A percentile compares a stretch with the other conserved stretches of the same genome.
Conservation (phyloP, 2,888 invertebrate genomes). For the Arrhopalites spinosus region DNA sequence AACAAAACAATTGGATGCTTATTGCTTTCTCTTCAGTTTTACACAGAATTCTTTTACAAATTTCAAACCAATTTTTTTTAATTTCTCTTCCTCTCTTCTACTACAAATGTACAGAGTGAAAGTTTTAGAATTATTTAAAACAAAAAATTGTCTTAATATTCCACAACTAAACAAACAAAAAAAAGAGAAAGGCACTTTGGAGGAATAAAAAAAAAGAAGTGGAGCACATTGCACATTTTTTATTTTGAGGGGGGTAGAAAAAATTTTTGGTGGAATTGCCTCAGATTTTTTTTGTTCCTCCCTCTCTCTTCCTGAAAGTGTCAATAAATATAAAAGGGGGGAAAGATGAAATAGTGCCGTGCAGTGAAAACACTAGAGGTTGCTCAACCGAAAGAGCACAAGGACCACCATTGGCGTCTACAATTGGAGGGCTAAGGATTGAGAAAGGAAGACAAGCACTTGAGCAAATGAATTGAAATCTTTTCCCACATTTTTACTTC, state of each 20-base stretch:
- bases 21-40: too few species aligned
- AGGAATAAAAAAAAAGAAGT: too few species aligned
- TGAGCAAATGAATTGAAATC: constrained; percentile 5
- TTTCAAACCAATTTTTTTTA: too few species aligned
- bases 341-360: not conserved
- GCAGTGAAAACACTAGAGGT: too few species aligned
- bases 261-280: not conserved
- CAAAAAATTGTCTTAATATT: too few species aligned
- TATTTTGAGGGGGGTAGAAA: too few species aligned
- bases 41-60: too few species aligned
- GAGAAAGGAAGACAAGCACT: not conserved
- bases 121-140: too few species aligned
- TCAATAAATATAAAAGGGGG: constrained; percentile 17
- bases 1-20: too few species aligned
- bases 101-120: not conserved
- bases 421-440: not conserved
- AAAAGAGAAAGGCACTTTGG: not conserved
- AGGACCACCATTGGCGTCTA: not conserved
- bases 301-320: not conserved
- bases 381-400: not conserved
- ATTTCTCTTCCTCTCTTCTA: not conserved
- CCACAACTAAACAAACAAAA: too few species aligned
- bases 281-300: not conserved
- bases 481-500: not conserved
- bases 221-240: too few species aligned